These are phyloP conservation scores for Leucophenga varia DNA, from an alignment of 1,140 invertebrate genomes.

Conservation along the genomic window DNA sequence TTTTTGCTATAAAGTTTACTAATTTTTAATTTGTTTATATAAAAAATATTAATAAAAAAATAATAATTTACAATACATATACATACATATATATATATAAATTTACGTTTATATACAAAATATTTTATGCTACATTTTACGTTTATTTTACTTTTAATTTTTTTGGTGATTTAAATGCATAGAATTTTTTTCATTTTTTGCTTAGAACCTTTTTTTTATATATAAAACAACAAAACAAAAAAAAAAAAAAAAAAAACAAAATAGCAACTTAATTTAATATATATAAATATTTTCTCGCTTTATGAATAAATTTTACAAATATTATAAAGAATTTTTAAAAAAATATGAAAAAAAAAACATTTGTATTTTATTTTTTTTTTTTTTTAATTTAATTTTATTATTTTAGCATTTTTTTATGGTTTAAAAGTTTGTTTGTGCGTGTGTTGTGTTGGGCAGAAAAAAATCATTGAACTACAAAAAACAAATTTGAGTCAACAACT, in stretches of 20 bases:
- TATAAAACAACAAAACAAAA: slow-evolving; percentile 24
- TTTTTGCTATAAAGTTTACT: slow-evolving; percentile 46
- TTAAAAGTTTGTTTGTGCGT: slow-evolving; percentile 9
- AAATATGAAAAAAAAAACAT: slow-evolving; percentile 36
- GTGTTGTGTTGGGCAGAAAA: slow-evolving; percentile 15
- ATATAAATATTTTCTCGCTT: slow-evolving; percentile 26
- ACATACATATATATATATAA: slow-evolving; percentile 27
- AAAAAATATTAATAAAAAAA: slow-evolving; percentile 18
- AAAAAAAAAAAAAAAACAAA: slow-evolving; percentile 24
- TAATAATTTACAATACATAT: slow-evolving; percentile 32
- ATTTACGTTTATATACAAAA: slow-evolving; percentile 44
- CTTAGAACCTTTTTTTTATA: slow-evolving; percentile 39
- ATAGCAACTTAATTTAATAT: slow-evolving; percentile 52
- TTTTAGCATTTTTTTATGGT: slow-evolving; percentile 3
- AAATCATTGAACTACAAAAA: too few species aligned
- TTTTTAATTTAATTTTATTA: slow-evolving; percentile 7
- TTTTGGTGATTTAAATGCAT: slow-evolving; percentile 53
- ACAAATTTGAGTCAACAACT: slow-evolving; percentile 5
- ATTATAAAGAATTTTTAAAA: slow-evolving; percentile 33
- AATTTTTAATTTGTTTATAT: slow-evolving; percentile 51
- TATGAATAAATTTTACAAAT: slow-evolving; percentile 51
- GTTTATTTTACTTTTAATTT: slow-evolving; percentile 44
- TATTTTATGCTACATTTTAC: too few species aligned
- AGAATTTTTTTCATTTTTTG: slow-evolving; percentile 25
- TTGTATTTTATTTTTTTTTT: slow-evolving; percentile 20